Conservation (phyloP, 2,113 vertebrate genomes). For the Strigops habroptila region DNA sequence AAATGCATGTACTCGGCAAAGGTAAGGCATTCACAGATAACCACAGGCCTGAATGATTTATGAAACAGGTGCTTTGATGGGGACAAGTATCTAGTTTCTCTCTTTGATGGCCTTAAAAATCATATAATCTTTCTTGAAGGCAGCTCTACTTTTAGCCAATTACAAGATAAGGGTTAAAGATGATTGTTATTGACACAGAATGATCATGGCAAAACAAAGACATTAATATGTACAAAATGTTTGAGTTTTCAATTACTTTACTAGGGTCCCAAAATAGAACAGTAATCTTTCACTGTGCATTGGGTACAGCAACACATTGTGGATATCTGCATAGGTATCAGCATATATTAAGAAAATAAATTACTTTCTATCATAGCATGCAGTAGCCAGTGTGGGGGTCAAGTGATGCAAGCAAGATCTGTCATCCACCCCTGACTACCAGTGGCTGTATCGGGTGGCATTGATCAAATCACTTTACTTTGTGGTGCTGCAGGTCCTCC, state of each 20-base stretch:
- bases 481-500: not conserved
- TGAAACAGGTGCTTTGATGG: slow-evolving; percentile 28
- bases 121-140: not conserved
- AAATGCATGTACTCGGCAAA: slow-evolving; percentile 41
- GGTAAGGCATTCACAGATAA: not conserved
- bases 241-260: not conserved
- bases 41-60: slow-evolving; percentile 62
- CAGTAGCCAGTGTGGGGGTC: not conserved
- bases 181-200: not conserved
- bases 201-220: not conserved
- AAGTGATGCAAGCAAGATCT: not conserved
- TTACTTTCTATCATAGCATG: not conserved
- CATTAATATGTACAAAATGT: not conserved
- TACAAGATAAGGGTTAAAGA: not conserved
- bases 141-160: not conserved
- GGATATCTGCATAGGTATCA: not conserved
- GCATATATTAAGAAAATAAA: not conserved
- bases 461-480: not conserved
- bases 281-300: not conserved
- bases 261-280: not conserved
- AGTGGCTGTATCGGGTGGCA: accelerated
- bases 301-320: not conserved
- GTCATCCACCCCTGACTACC: not conserved
- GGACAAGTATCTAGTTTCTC: slow-evolving; percentile 42
- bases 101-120: slow-evolving; percentile 24